A percentile compares a stretch with the other conserved stretches of the same genome.
Conservation (phyloP, 2,888 invertebrate species). For the Clanis bilineata region DNA sequence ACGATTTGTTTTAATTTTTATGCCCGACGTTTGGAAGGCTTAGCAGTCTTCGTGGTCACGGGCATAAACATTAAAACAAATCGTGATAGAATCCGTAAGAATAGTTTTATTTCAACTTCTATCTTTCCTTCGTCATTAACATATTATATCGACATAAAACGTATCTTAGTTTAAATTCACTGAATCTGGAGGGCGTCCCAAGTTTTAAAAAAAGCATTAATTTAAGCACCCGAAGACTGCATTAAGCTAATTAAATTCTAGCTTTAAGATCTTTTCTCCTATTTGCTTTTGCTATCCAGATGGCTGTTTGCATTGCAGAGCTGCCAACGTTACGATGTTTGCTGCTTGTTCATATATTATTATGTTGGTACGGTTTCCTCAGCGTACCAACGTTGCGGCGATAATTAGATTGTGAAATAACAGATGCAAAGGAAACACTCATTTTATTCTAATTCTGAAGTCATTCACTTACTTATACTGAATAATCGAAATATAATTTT, state of each 20-base stretch:
- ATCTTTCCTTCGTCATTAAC: too few species aligned
- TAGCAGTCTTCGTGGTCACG: too few species aligned
- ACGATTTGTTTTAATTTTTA: too few species aligned
- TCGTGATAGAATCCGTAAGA: too few species aligned
- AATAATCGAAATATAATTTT: too few species aligned
- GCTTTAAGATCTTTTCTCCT: conserved; percentile 14
- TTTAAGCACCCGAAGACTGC: conserved; percentile 1
- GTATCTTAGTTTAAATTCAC: neutral
- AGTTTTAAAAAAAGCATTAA: conserved; percentile 4
- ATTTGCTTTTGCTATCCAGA: conserved; percentile 8
- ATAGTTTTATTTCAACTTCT: too few species aligned
- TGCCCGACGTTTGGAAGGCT: too few species aligned
- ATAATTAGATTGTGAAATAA: neutral
- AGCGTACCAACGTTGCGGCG: neutral
- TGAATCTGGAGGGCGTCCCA: neutral
- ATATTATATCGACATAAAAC: too few species aligned
- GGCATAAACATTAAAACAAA: too few species aligned
- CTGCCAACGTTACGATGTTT: neutral
- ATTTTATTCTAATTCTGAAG: neutral
- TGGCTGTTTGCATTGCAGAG: neutral
- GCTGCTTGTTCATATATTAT: neutral
- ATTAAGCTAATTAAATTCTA: conserved; percentile 22
- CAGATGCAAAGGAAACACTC: neutral
- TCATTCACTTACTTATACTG: too few species aligned
- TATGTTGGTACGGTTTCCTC: neutral